Percentiles rank a stretch among this genome's conserved stretches.
These are phyloP conservation scores for Drosophila lacteicornis DNA, from an alignment of 1,140 invertebrate species.

Conservation along the genomic window DNA sequence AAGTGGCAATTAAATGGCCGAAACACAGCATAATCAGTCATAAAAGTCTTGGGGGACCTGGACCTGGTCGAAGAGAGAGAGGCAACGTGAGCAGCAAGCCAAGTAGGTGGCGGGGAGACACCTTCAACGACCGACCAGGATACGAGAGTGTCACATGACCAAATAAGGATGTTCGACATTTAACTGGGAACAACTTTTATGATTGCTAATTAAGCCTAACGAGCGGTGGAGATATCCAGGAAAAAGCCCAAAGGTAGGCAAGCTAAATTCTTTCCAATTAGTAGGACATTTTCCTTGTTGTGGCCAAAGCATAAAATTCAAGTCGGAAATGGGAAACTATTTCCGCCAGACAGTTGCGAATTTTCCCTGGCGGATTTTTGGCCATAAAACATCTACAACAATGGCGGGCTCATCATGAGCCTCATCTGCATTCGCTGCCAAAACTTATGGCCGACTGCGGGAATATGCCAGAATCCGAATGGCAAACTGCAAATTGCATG, in stretches of 20 bases:
- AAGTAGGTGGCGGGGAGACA: constrained; percentile 37
- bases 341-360: constrained; percentile 25
- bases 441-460: constrained; percentile 49
- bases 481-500: constrained; percentile 65
- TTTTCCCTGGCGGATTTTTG: constrained; percentile 21
- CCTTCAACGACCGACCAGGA: constrained; percentile 4
- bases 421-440: constrained; percentile 30
- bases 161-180: constrained; percentile 50
- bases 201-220: constrained; percentile 75
- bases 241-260: constrained; percentile 33
- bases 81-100: constrained; percentile 65
- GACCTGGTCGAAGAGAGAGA: background rate
- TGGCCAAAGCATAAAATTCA: constrained; percentile 14
- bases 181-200: constrained; percentile 56
- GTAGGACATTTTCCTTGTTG: constrained; percentile 34
- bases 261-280: constrained; percentile 62
- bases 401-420: constrained; percentile 26
- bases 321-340: constrained; percentile 25
- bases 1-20: constrained; percentile 78
- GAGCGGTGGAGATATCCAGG: constrained; percentile 44
- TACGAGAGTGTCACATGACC: constrained; percentile 72
- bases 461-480: constrained; percentile 19
- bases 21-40: constrained; percentile 79
- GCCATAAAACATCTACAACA: constrained; percentile 29
- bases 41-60: constrained; percentile 50